phyloP scores from a whole-genome alignment of 2,797 vertebrate species.

The Ctenopoma kingsleyae region DNA sequence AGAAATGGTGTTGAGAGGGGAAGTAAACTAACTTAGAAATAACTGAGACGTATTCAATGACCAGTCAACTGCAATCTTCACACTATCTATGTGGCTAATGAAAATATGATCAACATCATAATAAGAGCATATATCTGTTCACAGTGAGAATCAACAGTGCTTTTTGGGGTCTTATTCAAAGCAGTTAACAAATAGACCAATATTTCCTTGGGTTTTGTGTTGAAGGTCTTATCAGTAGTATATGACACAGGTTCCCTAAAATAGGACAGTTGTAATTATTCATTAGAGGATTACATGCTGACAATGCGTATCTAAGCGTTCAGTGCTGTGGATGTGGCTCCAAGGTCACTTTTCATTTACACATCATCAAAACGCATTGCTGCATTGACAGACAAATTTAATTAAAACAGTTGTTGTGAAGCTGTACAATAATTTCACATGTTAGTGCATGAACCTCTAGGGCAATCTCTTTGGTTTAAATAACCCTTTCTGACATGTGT shows the following conservation, averaged over 20 bases:
- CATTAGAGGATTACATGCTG: slow-evolving; percentile 14
- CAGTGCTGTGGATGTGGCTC: slow-evolving; percentile 44
- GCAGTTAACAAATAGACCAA: neutral
- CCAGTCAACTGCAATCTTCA: too few species aligned
- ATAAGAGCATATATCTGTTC: neutral
- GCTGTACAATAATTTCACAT: slow-evolving; percentile 34
- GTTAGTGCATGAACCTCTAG: slow-evolving; percentile 27
- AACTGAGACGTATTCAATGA: too few species aligned
- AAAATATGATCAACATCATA: neutral
- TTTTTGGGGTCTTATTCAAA: neutral
- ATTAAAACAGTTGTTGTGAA: slow-evolving; percentile 39
- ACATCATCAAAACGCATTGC: slow-evolving; percentile 54
- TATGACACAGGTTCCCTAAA: neutral
- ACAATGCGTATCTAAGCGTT: slow-evolving; percentile 44
- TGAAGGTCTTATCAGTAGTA: neutral
- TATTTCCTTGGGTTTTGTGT: neutral
- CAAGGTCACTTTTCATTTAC: slow-evolving; percentile 58
- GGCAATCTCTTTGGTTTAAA: slow-evolving; percentile 43
- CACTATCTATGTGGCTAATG: neutral
- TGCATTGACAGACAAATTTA: slow-evolving; percentile 45
- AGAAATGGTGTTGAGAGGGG: neutral
- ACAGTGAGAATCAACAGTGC: neutral
- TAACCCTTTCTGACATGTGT: slow-evolving; percentile 55
- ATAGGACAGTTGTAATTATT: slow-evolving; percentile 16
- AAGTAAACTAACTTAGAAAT: neutral